Evolutionary conservation across 2,888 invertebrate genomes (phyloP).

Genomic region (Xestia sexstrigata): DNA sequence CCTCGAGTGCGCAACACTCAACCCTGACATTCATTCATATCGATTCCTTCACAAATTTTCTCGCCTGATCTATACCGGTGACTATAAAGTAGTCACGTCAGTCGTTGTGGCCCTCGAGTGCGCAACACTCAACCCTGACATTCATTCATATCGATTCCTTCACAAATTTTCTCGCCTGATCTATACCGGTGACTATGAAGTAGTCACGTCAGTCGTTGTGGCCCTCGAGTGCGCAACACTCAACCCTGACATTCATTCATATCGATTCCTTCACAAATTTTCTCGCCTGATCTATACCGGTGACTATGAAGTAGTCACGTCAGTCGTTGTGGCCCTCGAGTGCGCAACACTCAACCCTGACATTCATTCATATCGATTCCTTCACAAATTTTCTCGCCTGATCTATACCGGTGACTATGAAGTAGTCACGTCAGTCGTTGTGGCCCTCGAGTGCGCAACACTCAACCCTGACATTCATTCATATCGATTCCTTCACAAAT

Average conservation of each 20-base stretch:
- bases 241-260: constrained; percentile 28
- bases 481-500: constrained; percentile 42
- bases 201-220: not conserved
- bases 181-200: not conserved
- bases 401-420: not conserved
- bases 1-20: constrained; percentile 1
- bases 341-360: constrained; percentile 6
- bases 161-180: too few relatives aligned
- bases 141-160: constrained; percentile 37
- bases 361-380: constrained; percentile 41
- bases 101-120: not conserved
- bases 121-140: constrained; percentile 16
- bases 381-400: constrained; percentile 35
- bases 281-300: too few relatives aligned
- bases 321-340: not conserved
- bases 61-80: too few relatives aligned
- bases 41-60: constrained; percentile 39
- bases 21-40: constrained; percentile 33
- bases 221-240: not conserved
- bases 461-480: constrained; percentile 27
- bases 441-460: not conserved
- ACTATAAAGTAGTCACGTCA: not conserved
- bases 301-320: not conserved
- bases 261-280: constrained; percentile 43
- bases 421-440: not conserved